These are phyloP conservation scores for Actinopyga echinites DNA, from an alignment of 53 echinoderm and acorn worm genomes.

Conservation along the genomic window DNA sequence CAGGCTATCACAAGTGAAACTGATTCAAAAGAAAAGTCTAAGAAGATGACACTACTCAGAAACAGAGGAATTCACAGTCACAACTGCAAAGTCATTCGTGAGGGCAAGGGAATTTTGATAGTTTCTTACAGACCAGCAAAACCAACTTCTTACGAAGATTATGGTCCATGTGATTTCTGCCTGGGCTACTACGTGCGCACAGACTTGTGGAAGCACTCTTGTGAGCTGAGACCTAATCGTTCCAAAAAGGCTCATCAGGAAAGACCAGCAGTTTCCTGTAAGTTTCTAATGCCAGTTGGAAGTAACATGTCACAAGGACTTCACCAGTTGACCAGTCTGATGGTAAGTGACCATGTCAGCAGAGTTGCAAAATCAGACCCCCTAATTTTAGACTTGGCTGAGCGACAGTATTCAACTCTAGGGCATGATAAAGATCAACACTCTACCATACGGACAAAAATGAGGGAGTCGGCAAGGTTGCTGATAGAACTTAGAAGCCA, in stretches of 20 bases:
- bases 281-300: neutral
- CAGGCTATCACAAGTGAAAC: neutral
- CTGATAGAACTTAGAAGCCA: slow-evolving; percentile 17
- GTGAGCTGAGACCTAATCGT: neutral
- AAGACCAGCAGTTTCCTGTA: slow-evolving; percentile 9
- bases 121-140: slow-evolving; percentile 12
- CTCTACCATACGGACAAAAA: slow-evolving; percentile 24
- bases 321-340: neutral
- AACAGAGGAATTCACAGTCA: slow-evolving; percentile 24
- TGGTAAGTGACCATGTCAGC: too few species aligned
- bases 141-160: neutral
- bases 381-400: slow-evolving; percentile 36
- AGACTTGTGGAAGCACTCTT: slow-evolving; percentile 34
- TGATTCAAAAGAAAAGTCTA: neutral
- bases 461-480: slow-evolving; percentile 46
- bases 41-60: too few species aligned
- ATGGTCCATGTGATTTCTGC: slow-evolving; percentile 41
- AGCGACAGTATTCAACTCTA: slow-evolving; percentile 4
- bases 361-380: too few species aligned
- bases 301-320: neutral
- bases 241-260: neutral
- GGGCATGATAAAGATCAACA: slow-evolving; percentile 34
- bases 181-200: slow-evolving; percentile 29
- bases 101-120: slow-evolving; percentile 3
- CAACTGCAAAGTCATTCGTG: slow-evolving; percentile 23